phyloP scores from a whole-genome alignment of 2,888 invertebrate genomes.

The Ypsolopha sequella region DNA sequence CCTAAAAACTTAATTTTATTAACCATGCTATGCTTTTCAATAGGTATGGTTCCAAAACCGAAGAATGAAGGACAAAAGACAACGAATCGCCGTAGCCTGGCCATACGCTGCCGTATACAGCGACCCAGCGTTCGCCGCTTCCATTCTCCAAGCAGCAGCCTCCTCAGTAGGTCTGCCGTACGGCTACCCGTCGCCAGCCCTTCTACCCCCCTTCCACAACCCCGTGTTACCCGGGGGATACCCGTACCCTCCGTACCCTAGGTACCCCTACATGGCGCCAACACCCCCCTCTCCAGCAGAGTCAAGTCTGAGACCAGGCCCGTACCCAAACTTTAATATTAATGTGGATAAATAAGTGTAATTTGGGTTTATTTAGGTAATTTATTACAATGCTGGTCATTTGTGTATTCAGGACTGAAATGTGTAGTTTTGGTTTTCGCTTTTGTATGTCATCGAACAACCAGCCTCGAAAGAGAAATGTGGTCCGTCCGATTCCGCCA shows the following conservation, averaged over 20 bases:
- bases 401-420: neutral
- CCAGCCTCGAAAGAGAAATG: too few species aligned
- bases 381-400: slow-evolving; percentile 2
- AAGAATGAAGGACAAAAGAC: slow-evolving; percentile 97
- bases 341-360: slow-evolving; percentile 54
- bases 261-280: slow-evolving; percentile 66
- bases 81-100: slow-evolving; percentile 94
- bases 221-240: slow-evolving; percentile 71
- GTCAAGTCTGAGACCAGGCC: slow-evolving; percentile 53
- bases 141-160: slow-evolving; percentile 90
- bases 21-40: slow-evolving; percentile 17
- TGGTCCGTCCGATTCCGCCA: too few species aligned
- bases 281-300: slow-evolving; percentile 52
- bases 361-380: slow-evolving; percentile 12
- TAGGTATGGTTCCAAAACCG: slow-evolving; percentile 99
- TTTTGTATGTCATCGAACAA: too few species aligned
- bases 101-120: slow-evolving; percentile 95
- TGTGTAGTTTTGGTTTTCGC: neutral
- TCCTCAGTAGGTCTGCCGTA: slow-evolving; percentile 77
- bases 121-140: slow-evolving; percentile 94
- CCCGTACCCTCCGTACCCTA: slow-evolving; percentile 66
- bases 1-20: too few species aligned
- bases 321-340: slow-evolving; percentile 60
- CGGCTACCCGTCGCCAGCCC: slow-evolving; percentile 70
- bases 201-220: slow-evolving; percentile 67